Conservation (phyloP, 2,113 vertebrate species). For the Columbina picui region DNA sequence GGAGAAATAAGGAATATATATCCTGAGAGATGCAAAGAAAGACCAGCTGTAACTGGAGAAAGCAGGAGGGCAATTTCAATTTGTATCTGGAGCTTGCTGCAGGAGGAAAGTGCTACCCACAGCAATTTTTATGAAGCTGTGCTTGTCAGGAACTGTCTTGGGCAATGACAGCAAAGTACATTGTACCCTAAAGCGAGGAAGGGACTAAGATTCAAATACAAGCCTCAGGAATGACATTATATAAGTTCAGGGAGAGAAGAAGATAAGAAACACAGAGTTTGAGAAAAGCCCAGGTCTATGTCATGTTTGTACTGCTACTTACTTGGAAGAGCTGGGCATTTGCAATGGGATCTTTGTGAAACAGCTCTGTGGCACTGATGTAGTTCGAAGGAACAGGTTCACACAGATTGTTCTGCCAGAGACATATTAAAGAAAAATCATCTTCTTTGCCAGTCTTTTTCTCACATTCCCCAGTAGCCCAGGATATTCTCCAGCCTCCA, state of each 20-base stretch:
- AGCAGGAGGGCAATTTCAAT: background rate
- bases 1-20: background rate
- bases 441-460: background rate
- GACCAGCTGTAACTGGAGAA: background rate
- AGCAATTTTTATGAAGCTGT: background rate
- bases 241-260: background rate
- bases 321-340: constrained; percentile 93
- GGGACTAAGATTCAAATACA: background rate
- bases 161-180: background rate
- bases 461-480: background rate
- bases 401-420: constrained; percentile 73
- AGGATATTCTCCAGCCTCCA: background rate
- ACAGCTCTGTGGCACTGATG: constrained; percentile 84
- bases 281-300: background rate
- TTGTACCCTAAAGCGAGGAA: background rate
- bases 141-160: background rate
- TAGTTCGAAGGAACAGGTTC: constrained; percentile 72
- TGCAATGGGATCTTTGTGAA: constrained; percentile 79
- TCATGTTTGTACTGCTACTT: constrained; percentile 13
- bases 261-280: background rate
- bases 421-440: constrained; percentile 36
- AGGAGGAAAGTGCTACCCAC: background rate
- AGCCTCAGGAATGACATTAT: background rate
- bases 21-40: background rate
- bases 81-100: background rate